A percentile compares a stretch with the other conserved stretches of the same genome.
Conservation (phyloP, 1,140 invertebrate species). For the Vanessa tameamea region DNA sequence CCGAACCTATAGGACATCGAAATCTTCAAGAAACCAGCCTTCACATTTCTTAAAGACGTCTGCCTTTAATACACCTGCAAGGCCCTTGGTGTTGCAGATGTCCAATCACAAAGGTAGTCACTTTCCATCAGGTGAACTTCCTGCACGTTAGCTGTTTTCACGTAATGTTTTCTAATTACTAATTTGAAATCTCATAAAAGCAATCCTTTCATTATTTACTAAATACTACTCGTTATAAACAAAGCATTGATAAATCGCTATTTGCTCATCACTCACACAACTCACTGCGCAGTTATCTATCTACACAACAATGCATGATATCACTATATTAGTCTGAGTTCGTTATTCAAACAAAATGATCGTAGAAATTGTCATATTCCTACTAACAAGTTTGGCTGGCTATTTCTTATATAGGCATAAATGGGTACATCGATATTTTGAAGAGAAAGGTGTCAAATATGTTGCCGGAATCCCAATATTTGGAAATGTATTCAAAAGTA, state of each 20-base stretch:
- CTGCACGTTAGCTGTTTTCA: too few species aligned
- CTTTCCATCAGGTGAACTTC: too few species aligned
- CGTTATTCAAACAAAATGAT: constrained; percentile 47
- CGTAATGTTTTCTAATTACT: too few species aligned
- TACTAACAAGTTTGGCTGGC: constrained; percentile 42
- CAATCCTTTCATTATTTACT: too few species aligned
- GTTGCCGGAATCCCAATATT: constrained; percentile 55
- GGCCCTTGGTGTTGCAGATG: too few species aligned
- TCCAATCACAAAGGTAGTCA: too few species aligned
- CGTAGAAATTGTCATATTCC: constrained; percentile 53
- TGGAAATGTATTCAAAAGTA: constrained; percentile 53
- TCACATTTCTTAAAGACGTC: too few species aligned
- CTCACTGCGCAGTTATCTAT: constrained; percentile 3
- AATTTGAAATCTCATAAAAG: too few species aligned
- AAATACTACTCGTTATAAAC: too few species aligned
- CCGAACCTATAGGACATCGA: too few species aligned
- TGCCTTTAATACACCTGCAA: too few species aligned
- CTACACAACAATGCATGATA: neutral
- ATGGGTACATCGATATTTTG: constrained; percentile 43
- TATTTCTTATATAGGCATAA: constrained; percentile 51
- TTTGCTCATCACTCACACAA: neutral
- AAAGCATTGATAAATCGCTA: neutral
- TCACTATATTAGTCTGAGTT: neutral
- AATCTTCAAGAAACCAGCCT: too few species aligned
- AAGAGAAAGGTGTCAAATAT: constrained; percentile 52